Base-by-base conservation (phyloP, 2,888 invertebrate genomes). In the Tetragnatha montana region DNA sequence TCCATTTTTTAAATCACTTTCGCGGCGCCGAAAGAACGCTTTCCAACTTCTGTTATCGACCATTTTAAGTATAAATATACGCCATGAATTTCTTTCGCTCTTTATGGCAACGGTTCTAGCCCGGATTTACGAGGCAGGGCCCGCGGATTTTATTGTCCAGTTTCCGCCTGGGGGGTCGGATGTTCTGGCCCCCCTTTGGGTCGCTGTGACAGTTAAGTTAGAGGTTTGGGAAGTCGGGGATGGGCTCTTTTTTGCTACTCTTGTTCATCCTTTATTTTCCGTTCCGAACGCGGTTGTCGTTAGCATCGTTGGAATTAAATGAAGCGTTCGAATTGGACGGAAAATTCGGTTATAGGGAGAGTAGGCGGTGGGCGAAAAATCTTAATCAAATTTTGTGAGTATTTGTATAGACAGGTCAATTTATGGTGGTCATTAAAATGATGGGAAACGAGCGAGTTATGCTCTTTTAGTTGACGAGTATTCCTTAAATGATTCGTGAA, bases 31-130 rank as follows among this genome's bases (percentile, higher is more conserved):
- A 74, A 71, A 74, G 35, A 81, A 69, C 68, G 80, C 87, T 87
- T 87, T 80, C 47, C 60, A 81, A 87, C 87, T 60, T 74, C 74
- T 87, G 87, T 87, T 87, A 87, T 87, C 87, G 75, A 35, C 80
- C 73, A 87, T 87, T 87, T 35, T 81, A 68, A 74, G 76, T 81
- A 81, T 51, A 85, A 85, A 73, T 78, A 73, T 50, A 68, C 69
- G 22, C 69, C 70, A 85, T 78, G 70, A 85, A 85, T 79, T 49
- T 79, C 79, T 79, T 60, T 60, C 17, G 12, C 60, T 85, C 85
- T 85, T 85, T 85, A 85, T 79, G 68, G 68, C 80, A 60, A 60
- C 60, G 14, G 50, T 50, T 17, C 76, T 14, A 6, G 17, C 3
- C 12, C 68, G 17, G 60, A 50, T 17, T 19, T 51, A 51, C 21